Evolutionary conservation across 2,888 invertebrate genomes (phyloP), one percentile per base, ranked within the genome.

Genomic region (Pogonocherus hispidulus): DNA sequence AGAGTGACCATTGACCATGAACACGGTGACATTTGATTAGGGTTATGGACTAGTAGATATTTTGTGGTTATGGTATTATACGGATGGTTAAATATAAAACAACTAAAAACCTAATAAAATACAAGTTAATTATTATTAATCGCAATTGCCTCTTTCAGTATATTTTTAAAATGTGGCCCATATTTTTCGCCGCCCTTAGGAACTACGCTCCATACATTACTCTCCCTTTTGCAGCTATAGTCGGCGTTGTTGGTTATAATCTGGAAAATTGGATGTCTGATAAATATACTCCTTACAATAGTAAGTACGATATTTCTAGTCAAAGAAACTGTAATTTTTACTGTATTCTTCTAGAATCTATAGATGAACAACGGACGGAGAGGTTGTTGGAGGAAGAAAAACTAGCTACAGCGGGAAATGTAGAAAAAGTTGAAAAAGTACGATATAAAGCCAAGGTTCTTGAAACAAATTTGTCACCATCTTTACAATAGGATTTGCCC

Each of bases 211-310:
- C 94, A 0, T 92, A 91, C 73, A 86, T 96, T 35, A 94, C 94
- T 0, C 85, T 96, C 46, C 97, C 97, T 0, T 87, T 95, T 71
- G 96, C 96, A 0, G 93, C 90, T 0, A 86, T 95, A 0, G 88
- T 97, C 22, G 97, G 97, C 3, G 88, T 94, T 63, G 86, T 97
- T 77, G 98, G 98, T 22, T 97, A 97, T 83, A 93, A 96, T 78
- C 75, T 96, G 71, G 97, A 97, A 86, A 90, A 87, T 62, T 83
- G 89, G 68, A 55, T 94, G 4, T 94, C 94, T 0, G 91, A 91
- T 81, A 91, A 88, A 87, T 92, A 93, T 79, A 94, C 94, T 9
- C 94, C 94, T 0, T 92, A 90, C 77, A 91, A 86, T 72, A 89
- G 92, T 92, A 84, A 89, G 89, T 87, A 60, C 49, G n/a, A 11